Base-by-base conservation (phyloP, 2,888 invertebrate genomes). In the Vannuccia rotundouncinata region DNA sequence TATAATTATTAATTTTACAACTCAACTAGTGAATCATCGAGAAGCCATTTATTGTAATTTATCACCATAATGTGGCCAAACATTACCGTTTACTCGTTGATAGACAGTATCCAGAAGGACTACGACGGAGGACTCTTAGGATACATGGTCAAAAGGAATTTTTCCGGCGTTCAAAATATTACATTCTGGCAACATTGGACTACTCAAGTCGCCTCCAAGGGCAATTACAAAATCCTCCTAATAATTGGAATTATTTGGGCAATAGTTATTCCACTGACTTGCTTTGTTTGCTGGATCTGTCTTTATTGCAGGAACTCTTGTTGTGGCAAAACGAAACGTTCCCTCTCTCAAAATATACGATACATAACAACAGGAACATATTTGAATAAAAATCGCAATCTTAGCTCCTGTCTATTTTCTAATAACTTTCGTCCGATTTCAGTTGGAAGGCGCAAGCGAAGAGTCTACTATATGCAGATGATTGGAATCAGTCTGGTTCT, bases 11-110 rank as follows among this genome's bases (percentile, higher is more conserved):
- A n/a, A n/a, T n/a, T n/a, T n/a, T n/a, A n/a, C n/a, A n/a, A n/a
- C n/a, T n/a, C n/a, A n/a, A n/a, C n/a, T n/a, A n/a, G n/a, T n/a
- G n/a, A n/a, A n/a, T n/a, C n/a, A n/a, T n/a, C n/a, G n/a, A n/a
- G n/a, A 66, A 66, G 25, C 66, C 5, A 66, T 66, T 66, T 66
- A 66, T 66, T 66, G 66, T 66, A 66, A 66, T 66, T 66, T 66
- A 66, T 66, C 25, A 66, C 66, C n/a, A n/a, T n/a, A n/a, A n/a
- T n/a, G n/a, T n/a, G n/a, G n/a, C n/a, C n/a, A n/a, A n/a, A n/a
- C n/a, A n/a, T n/a, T n/a, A n/a, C n/a, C n/a, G n/a, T n/a, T n/a
- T n/a, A n/a, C n/a, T n/a, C n/a, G n/a, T n/a, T n/a, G n/a, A n/a
- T n/a, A n/a, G n/a, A n/a, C n/a, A n/a, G n/a, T n/a, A n/a, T 45